Percentiles rank a stretch among this genome's conserved stretches.
phyloP scores from a whole-genome alignment of 2,113 vertebrate species.

The Eurypyga helias region DNA sequence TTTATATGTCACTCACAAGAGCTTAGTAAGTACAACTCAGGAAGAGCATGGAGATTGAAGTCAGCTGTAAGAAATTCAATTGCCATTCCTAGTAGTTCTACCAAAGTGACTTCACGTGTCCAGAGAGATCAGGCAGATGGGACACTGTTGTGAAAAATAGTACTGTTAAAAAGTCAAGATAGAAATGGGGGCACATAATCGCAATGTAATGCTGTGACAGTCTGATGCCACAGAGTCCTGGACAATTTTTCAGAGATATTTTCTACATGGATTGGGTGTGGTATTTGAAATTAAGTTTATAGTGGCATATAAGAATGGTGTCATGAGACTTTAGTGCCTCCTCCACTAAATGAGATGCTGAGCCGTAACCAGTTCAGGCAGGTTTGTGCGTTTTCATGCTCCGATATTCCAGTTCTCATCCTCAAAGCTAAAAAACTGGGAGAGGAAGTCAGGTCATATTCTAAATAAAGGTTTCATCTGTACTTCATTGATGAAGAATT shows the following conservation, averaged over 20 bases:
- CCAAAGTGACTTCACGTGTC: not conserved
- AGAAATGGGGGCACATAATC: not conserved
- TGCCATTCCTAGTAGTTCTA: not conserved
- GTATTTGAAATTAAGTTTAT: not conserved
- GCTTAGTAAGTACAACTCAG: not conserved
- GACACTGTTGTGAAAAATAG: not conserved
- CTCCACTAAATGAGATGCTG: not conserved
- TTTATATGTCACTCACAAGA: not conserved
- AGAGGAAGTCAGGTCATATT: not conserved
- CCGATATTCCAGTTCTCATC: not conserved
- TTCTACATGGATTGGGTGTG: not conserved
- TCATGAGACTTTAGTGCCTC: not conserved
- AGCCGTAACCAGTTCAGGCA: not conserved
- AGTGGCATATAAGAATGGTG: rapidly evolving
- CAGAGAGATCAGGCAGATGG: not conserved
- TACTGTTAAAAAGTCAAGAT: not conserved
- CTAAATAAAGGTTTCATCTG: not conserved
- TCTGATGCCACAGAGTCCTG: not conserved
- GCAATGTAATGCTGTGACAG: not conserved
- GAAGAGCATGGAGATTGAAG: not conserved
- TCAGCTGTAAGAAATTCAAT: not conserved
- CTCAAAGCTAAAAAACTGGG: not conserved
- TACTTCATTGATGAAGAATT: not conserved
- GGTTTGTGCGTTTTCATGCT: not conserved
- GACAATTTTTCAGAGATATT: not conserved